phyloP scores from a whole-genome alignment of 2,797 vertebrate species.

The Telmatherina bonti region DNA sequence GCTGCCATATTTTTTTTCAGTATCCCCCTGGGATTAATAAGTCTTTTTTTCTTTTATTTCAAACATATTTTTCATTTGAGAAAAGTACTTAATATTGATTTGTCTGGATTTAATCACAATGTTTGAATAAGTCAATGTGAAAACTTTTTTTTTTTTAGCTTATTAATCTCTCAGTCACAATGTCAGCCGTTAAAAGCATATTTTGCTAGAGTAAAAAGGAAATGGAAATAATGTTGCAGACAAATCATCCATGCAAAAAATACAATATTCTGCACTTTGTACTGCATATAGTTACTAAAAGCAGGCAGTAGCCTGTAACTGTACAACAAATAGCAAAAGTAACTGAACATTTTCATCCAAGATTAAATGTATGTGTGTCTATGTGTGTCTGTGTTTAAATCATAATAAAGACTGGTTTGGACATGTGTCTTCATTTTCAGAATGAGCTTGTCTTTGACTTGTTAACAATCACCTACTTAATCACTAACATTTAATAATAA shows the following conservation, averaged over 20 bases:
- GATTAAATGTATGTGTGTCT: neutral
- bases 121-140: slow-evolving; percentile 11
- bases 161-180: neutral
- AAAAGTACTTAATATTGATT: slow-evolving; percentile 42
- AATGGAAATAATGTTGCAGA: slow-evolving; percentile 11
- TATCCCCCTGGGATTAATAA: too few species aligned
- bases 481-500: slow-evolving; percentile 4
- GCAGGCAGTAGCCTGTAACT: neutral
- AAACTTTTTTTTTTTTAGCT: too few species aligned
- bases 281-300: neutral
- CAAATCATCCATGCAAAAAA: slow-evolving; percentile 3
- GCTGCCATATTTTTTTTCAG: neutral
- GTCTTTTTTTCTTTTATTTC: too few species aligned
- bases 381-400: neutral
- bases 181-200: neutral
- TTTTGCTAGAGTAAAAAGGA: neutral
- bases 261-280: neutral
- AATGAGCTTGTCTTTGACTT: neutral
- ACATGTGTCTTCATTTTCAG: neutral
- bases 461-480: neutral
- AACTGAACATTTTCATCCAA: neutral
- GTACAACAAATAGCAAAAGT: too few species aligned
- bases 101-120: slow-evolving; percentile 20
- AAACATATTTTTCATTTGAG: slow-evolving; percentile 4
- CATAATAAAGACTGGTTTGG: neutral